phyloP scores from a whole-genome alignment of 2,113 vertebrate species.

The Onychostoma macrolepis region DNA sequence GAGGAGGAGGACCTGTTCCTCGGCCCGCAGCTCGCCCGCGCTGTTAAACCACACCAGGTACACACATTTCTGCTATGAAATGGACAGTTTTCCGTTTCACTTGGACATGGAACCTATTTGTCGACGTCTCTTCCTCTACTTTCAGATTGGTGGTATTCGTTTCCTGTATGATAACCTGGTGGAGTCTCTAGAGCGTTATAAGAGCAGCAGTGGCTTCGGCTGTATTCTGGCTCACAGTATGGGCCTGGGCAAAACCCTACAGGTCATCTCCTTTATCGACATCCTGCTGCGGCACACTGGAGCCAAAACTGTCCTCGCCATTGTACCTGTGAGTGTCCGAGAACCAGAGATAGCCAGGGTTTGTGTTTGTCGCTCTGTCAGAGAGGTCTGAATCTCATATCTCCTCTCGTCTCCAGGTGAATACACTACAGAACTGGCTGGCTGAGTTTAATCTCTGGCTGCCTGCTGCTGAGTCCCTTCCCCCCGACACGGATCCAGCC shows the following conservation, averaged over 20 bases:
- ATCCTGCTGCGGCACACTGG: constrained; percentile 92
- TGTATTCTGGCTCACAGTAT: constrained; percentile 98
- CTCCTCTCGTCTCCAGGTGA: constrained; percentile 78
- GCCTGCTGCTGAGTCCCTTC: constrained; percentile 85
- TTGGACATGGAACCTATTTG: not conserved
- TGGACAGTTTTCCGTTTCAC: not conserved
- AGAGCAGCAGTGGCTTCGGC: constrained; percentile 95
- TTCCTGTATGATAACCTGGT: constrained; percentile 98
- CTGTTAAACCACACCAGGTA: constrained; percentile 99
- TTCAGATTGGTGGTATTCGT: constrained; percentile 94
- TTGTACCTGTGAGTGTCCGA: constrained; percentile 89
- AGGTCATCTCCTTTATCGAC: constrained; percentile 97
- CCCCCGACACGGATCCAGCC: constrained; percentile 82
- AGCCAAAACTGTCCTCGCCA: constrained; percentile 94
- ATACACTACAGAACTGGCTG: constrained; percentile 97
- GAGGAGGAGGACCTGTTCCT: constrained; percentile 95
- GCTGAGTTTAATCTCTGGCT: constrained; percentile 98
- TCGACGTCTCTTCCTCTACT: not conserved
- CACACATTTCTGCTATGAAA: not conserved
- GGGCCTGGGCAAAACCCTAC: constrained; percentile 96
- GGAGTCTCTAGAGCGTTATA: constrained; percentile 94
- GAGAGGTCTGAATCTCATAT: not conserved
- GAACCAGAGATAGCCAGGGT: not conserved
- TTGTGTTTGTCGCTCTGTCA: not conserved
- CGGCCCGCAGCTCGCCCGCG: constrained; percentile 90